Base-by-base conservation (phyloP, 1,140 invertebrate genomes). In the Zeugodacus cucurbitae region DNA sequence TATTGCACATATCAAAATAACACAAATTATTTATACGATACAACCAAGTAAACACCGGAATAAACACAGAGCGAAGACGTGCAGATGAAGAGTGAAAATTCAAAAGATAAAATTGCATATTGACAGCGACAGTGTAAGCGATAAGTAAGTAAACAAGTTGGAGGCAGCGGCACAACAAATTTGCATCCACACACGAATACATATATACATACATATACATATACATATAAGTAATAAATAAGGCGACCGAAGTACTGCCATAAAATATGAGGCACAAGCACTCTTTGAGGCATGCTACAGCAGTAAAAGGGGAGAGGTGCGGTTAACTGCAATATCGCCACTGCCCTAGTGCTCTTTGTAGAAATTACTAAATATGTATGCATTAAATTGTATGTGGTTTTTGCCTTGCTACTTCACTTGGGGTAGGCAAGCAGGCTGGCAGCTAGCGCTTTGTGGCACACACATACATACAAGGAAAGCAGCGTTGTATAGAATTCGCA, bases 261-360 rank as follows among this genome's bases (percentile, higher is more conserved):
- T 14, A 22, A 29, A 22, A 74, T 20, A 32, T 17, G n/a, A 32
- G n/a, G 29, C 64, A 34, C 14, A 70, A 20, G 11, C 5, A 74
- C 5, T 22, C 20, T 22, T n/a, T 41, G 64, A 41, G 37, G 37
- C 3, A 7, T 41, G 1, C 64, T 41, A 41, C 4, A n/a, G 32
- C 26, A 14, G 14, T 26, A n/a, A n/a, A n/a, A n/a, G n/a, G 22
- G 41, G 41, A 20, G 44, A 17, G 48, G 41, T 14, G 22, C 22
- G 2, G 41, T 54, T 54, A 34, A 14, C 11, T 82, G 44, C 34
- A 17, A 74, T 74, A 74, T 82, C 41, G 74, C n/a, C n/a, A 82
- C 74, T 82, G 74, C 74, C 74, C 74, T 82, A 82, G 74, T 82
- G 41, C 41, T 11, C 74, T 82, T 48, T n/a, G 20, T 22, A 48